phyloP scores from a whole-genome alignment of 2,888 invertebrate species.

The Diploptera punctata region DNA sequence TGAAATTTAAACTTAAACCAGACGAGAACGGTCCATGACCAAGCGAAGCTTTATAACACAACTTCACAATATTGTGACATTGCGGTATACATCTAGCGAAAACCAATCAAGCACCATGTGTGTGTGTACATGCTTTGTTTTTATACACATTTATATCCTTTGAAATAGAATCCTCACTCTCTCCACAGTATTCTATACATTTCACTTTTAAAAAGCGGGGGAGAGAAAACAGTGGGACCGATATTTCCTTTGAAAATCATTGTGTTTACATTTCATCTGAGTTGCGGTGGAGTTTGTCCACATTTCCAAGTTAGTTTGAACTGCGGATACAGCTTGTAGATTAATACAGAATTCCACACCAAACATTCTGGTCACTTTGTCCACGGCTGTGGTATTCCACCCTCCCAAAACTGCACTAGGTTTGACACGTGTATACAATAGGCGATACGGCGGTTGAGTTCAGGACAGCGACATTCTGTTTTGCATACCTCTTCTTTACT shows the following conservation, averaged over 20 bases:
- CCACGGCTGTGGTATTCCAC: background rate
- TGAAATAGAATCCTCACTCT: no score
- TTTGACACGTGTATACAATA: slow-evolving; percentile 6
- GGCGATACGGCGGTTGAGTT: background rate
- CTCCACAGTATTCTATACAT: no score
- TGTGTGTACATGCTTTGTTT: no score
- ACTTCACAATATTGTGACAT: no score
- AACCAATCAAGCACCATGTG: no score
- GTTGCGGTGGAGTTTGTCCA: background rate
- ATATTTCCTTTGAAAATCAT: background rate
- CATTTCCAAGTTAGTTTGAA: background rate
- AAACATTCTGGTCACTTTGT: background rate
- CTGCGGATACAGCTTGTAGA: slow-evolving; percentile 25
- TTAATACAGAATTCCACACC: slow-evolving; percentile 11
- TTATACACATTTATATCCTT: no score
- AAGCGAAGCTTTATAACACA: no score
- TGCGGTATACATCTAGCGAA: no score
- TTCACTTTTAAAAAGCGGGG: no score
- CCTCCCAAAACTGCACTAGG: background rate
- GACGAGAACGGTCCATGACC: no score
- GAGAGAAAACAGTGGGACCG: background rate
- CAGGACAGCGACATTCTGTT: background rate
- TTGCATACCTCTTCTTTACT: slow-evolving; percentile 7
- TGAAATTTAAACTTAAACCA: no score
- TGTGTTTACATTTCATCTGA: background rate